Evolutionary conservation across 2,113 vertebrate genomes (phyloP), one percentile per base, ranked within the genome.

Genomic region (Chaenocephalus aceratus): DNA sequence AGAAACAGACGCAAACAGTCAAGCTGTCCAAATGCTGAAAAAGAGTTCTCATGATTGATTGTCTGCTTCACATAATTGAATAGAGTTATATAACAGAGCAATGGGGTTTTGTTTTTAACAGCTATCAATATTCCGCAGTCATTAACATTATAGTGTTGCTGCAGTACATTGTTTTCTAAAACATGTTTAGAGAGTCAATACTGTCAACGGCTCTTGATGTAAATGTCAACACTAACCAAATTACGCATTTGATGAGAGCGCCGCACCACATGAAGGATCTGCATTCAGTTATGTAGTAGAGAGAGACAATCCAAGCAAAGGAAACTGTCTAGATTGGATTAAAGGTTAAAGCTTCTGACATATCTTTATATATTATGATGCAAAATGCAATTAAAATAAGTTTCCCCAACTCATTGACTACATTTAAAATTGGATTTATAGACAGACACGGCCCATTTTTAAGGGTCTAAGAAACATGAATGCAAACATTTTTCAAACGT

Each of bases 1-100:
- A 49, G 74, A 61, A 83, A 71, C 77, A 84, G 80, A 89, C 23
- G 14, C 30, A 75, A 23, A 48, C 82, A 81, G 79, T 85, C 84
- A 77, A 80, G 56, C 79, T 79, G 79, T 80, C 72, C 46, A 54
- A 66, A 73, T 13, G n/a, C 54, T 82, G 68, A 70, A 59, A 68
- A 74, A 70, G 60, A 63, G 64, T 44, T 16, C 45, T 18, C 15
- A 48, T 80, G 78, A 87, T 80, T 62, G 77, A 90, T 64, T 54
- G 58, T 75, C 61, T 58, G 48, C 58, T 74, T 73, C 41, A 13
- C 68, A 75, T 75, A 63, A 71, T 23, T 53, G 11, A 23, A 71
- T 49, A 23, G 58, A 14, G 15, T 64, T 53, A 78, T 34, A 60
- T n/a, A 48, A 69, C 41, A 75, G 51, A 74, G 44, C 18, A 7